Conservation (phyloP, 2,113 vertebrate genomes). For the Donacobius atricapilla region DNA sequence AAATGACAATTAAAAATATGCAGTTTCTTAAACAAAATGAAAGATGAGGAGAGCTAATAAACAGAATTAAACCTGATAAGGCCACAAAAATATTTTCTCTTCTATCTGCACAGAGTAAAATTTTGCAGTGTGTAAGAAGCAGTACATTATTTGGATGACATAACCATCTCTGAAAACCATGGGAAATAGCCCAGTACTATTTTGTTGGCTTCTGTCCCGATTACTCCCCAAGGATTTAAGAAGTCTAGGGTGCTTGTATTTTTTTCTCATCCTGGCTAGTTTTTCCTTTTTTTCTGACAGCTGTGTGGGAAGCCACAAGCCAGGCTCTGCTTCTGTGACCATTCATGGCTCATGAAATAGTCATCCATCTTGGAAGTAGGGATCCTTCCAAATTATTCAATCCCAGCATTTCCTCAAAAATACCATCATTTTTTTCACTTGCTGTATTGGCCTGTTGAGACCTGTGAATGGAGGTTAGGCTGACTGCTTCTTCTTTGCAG, state of each 20-base stretch:
- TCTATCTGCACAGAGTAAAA: neutral
- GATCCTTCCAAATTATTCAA: neutral
- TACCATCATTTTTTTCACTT: neutral
- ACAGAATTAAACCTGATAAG: neutral
- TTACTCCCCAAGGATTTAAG: neutral
- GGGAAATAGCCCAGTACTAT: neutral
- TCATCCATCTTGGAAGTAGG: neutral
- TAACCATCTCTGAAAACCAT: neutral
- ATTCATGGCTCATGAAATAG: neutral
- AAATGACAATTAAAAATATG: neutral
- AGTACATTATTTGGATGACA: neutral
- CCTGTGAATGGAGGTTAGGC: neutral
- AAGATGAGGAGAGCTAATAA: neutral
- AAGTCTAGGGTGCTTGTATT: neutral
- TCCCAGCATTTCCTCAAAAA: neutral
- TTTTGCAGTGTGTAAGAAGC: neutral
- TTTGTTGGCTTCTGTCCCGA: neutral
- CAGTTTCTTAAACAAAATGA: neutral
- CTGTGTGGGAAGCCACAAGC: neutral
- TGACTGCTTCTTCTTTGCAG: neutral
- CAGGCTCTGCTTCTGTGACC: neutral
- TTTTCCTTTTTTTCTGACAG: neutral
- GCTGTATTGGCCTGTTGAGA: neutral
- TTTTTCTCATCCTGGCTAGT: neutral
- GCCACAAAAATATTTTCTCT: neutral